Evolutionary conservation across 1,140 invertebrate species (phyloP).

Genomic region (Listronotus bonariensis): DNA sequence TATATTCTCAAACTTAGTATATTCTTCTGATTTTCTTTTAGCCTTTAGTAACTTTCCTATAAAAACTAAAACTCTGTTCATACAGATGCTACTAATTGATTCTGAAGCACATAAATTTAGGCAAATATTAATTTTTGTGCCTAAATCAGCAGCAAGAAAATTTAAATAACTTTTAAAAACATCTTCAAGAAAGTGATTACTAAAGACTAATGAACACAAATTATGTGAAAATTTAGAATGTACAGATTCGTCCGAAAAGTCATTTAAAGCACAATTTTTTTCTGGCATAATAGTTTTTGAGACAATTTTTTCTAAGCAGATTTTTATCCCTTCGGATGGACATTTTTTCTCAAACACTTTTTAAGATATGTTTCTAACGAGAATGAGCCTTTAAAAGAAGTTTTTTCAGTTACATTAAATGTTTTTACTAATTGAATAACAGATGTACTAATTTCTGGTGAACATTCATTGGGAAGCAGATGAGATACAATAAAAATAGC

Average conservation of each 20-base stretch:
- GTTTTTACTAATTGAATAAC: conserved; percentile 56
- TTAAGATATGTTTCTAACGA: conserved; percentile 12
- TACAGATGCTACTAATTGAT: neutral
- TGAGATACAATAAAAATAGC: conserved; percentile 32
- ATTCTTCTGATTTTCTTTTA: neutral
- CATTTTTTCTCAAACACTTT: conserved; percentile 35
- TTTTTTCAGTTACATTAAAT: conserved; percentile 31
- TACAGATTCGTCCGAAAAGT: conserved; percentile 23
- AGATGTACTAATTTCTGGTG: conserved; percentile 26
- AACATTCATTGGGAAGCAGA: conserved; percentile 28
- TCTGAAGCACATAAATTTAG: conserved; percentile 6
- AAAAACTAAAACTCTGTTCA: neutral
- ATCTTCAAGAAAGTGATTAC: neutral
- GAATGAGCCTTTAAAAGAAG: neutral
- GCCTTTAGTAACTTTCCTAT: neutral
- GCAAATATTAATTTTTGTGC: neutral
- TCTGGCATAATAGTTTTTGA: conserved; percentile 30
- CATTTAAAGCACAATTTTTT: conserved; percentile 17
- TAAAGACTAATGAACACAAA: neutral
- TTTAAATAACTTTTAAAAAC: neutral
- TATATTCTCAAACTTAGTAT: neutral
- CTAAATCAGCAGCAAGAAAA: neutral
- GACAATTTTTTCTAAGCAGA: conserved; percentile 43
- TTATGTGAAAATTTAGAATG: neutral
- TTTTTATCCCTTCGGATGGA: conserved; percentile 40